Evolutionary conservation across 2,888 invertebrate species (phyloP), one percentile per base, ranked within the genome.

Genomic region (Eupithecia exiguata): DNA sequence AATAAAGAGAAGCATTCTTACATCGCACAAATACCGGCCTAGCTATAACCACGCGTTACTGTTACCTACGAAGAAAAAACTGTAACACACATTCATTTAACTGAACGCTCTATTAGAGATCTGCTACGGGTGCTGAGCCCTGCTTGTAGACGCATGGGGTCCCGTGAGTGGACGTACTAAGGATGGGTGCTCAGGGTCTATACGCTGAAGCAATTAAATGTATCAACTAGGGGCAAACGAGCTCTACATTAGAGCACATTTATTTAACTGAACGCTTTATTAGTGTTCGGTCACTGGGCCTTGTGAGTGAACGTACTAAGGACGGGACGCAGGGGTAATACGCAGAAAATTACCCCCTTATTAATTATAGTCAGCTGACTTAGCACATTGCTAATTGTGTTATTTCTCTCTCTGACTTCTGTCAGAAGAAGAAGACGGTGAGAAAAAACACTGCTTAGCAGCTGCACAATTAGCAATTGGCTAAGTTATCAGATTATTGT

Each of bases 71-170:
- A 53, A 61, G 70, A 78, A 74, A 70, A 73, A 73, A 77, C 35
- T 70, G 71, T 73, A 70, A 68, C 72, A 67, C 71, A 67, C 74
- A 69, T 72, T 74, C 74, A 69, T 72, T 66, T 74, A 76, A 78
- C 75, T 77, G 74, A 70, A 75, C 65, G 78, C 74, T 78, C 75
- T 76, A 77, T 75, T 76, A 78, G 77, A 73, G 71, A 75, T 77
- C 70, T 68, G 75, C 74, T 49, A 76, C 77, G 78, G 76, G n/a
- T 38, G 35, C 74, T 70, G 74, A 66, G 43, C 58, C 67, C 66
- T 69, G 75, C 75, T 74, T 74, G 75, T 74, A 73, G 71, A 68
- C 69, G 63, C 70, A 73, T 58, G 67, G 68, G 43, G 72, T 72
- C 72, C 71, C 77, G 74, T 70, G 63, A 46, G 65, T 12, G 74